Evolutionary conservation across 2,113 vertebrate genomes (phyloP).

Genomic region (Erythrocercus mccallii): DNA sequence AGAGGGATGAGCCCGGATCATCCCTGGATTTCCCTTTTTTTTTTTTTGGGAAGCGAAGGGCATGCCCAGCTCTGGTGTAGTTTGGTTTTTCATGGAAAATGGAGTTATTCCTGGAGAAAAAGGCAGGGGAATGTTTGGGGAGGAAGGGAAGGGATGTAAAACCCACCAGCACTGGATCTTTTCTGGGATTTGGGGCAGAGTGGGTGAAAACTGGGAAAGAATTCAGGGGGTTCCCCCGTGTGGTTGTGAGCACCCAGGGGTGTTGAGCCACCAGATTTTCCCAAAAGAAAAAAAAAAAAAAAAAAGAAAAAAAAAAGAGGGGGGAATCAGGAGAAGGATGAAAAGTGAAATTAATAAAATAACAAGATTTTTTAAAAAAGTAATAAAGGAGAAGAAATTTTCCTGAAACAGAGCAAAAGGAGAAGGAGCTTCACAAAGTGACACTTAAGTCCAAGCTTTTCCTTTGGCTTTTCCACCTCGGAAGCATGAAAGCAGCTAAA

Average conservation of each 20-base stretch:
- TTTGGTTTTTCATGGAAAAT: background rate
- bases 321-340: background rate
- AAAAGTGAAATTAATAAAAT: conserved; percentile 34
- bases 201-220: background rate
- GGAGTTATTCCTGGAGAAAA: background rate
- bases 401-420: background rate
- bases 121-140: background rate
- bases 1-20: too few relatives aligned
- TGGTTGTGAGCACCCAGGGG: rapidly evolving
- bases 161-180: background rate
- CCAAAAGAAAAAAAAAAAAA: background rate
- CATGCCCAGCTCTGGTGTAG: rapidly evolving
- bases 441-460: conserved; percentile 75
- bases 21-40: background rate
- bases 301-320: background rate
- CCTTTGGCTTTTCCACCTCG: conserved; percentile 70
- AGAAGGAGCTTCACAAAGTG: conserved; percentile 61
- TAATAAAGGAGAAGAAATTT: background rate
- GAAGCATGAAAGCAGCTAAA: conserved; percentile 82
- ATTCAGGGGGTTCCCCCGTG: rapidly evolving
- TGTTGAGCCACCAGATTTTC: background rate
- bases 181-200: background rate
- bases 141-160: background rate
- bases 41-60: background rate
- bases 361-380: background rate